Percentiles rank a stretch among this genome's conserved stretches.
Evolutionary conservation across 1,140 invertebrate species (phyloP).

Genomic region (Macrobrachium nipponense): DNA sequence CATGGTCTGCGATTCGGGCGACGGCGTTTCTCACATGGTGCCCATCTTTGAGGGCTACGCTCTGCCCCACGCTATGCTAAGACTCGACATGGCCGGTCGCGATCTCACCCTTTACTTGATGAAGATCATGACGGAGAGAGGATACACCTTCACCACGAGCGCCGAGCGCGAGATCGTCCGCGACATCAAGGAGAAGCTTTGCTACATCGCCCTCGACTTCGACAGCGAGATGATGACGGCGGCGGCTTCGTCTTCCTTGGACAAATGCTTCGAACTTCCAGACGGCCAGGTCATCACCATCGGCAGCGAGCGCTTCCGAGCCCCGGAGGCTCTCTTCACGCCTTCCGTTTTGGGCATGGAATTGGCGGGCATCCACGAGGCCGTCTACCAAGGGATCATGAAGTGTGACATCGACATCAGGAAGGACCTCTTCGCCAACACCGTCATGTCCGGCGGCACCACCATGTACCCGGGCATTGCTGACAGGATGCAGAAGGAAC

Average conservation of each 20-base stretch:
- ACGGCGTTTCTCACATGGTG: slow-evolving; percentile 89
- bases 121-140: slow-evolving; percentile 60
- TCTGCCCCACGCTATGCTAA: slow-evolving; percentile 67
- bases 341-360: slow-evolving; percentile 86
- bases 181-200: slow-evolving; percentile 68
- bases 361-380: slow-evolving; percentile 84
- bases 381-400: slow-evolving; percentile 78
- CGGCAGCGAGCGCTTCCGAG: slow-evolving; percentile 76
- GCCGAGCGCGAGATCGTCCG: slow-evolving; percentile 71
- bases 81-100: slow-evolving; percentile 72
- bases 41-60: slow-evolving; percentile 86
- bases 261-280: slow-evolving; percentile 87
- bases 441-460: slow-evolving; percentile 81
- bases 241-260: slow-evolving; percentile 75
- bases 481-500: slow-evolving; percentile 68
- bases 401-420: slow-evolving; percentile 68
- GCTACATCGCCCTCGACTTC: slow-evolving; percentile 72
- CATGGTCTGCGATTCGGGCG: slow-evolving; percentile 75
- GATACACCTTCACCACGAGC: slow-evolving; percentile 66
- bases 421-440: slow-evolving; percentile 44
- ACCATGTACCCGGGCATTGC: slow-evolving; percentile 87
- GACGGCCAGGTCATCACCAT: slow-evolving; percentile 66
- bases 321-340: slow-evolving; percentile 82
- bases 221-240: slow-evolving; percentile 88
- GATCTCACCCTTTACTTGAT: slow-evolving; percentile 61